Percentiles rank a stretch among this genome's conserved stretches.
Conservation (phyloP, 2,797 vertebrate genomes). For the Taenioides sp. region DNA sequence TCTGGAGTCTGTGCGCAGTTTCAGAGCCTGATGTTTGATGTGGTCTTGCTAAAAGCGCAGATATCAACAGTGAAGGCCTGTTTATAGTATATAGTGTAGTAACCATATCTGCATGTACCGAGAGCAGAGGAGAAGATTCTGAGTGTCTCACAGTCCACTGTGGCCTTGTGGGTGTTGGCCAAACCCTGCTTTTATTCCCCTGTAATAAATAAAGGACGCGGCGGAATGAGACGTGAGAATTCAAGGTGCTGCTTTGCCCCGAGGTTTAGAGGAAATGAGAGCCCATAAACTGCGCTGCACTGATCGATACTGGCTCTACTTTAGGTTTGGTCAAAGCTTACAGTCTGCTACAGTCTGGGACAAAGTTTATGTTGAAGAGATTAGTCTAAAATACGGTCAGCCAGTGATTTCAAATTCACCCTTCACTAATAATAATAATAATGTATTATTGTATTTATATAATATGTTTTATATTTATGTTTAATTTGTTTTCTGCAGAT, state of each 20-base stretch:
- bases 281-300: not conserved
- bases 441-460: too few species aligned
- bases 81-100: constrained; percentile 7
- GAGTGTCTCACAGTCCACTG: constrained; percentile 37
- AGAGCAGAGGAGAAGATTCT: constrained; percentile 29
- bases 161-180: constrained; percentile 69
- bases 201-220: constrained; percentile 62
- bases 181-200: constrained; percentile 56
- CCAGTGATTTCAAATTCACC: too few species aligned
- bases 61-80: constrained; percentile 30
- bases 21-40: constrained; percentile 69
- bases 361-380: not conserved
- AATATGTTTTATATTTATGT: not conserved
- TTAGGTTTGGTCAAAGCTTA: not conserved
- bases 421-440: not conserved
- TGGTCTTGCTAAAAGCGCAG: constrained; percentile 53
- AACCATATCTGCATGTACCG: constrained; percentile 8
- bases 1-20: constrained; percentile 52
- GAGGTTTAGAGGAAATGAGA: constrained; percentile 9
- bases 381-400: not conserved
- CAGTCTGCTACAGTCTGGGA: not conserved
- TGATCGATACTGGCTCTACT: not conserved
- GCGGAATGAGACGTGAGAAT: constrained; percentile 60
- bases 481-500: not conserved
- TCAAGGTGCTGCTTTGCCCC: constrained; percentile 43